phyloP scores from a whole-genome alignment of 2,797 vertebrate species.

The Meriones psammophilus region DNA sequence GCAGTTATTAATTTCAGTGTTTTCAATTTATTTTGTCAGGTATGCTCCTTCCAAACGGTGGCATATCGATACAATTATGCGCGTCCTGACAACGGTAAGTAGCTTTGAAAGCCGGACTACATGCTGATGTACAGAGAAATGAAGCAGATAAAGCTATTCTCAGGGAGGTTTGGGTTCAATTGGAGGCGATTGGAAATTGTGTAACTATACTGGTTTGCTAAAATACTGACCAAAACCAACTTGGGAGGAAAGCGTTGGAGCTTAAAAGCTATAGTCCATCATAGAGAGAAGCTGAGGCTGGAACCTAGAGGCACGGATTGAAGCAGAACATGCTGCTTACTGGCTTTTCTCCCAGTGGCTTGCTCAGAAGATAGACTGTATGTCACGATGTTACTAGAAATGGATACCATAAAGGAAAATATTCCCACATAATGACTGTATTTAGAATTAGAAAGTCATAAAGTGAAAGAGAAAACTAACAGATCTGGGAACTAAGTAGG shows the following conservation, averaged over 20 bases:
- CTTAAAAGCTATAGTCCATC: not conserved
- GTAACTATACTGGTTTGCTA: not conserved
- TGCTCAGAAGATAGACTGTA: conserved; percentile 5
- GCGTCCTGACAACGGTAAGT: conserved; percentile 98
- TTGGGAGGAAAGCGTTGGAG: not conserved
- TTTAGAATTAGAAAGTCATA: conserved; percentile 15
- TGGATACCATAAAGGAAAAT: conserved; percentile 45
- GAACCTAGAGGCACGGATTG: not conserved
- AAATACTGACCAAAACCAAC: not conserved
- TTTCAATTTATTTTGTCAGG: conserved; percentile 88
- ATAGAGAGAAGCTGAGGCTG: not conserved
- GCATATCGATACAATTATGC: conserved; percentile 99
- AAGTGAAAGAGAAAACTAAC: not conserved
- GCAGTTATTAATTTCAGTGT: conserved; percentile 6
- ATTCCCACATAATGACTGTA: not conserved
- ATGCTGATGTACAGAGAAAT: conserved; percentile 26
- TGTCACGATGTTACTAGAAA: not conserved
- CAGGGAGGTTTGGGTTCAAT: conserved; percentile 13
- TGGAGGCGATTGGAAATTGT: conserved; percentile 1
- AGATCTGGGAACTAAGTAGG: conserved; percentile 24
- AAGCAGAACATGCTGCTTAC: not conserved
- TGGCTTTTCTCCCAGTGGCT: not conserved
- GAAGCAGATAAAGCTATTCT: conserved; percentile 23
- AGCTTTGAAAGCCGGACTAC: not conserved
- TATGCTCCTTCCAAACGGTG: conserved; percentile 99